Evolutionary conservation across 1,140 invertebrate genomes (phyloP).

Genomic region (Latrodectus geometricus): DNA sequence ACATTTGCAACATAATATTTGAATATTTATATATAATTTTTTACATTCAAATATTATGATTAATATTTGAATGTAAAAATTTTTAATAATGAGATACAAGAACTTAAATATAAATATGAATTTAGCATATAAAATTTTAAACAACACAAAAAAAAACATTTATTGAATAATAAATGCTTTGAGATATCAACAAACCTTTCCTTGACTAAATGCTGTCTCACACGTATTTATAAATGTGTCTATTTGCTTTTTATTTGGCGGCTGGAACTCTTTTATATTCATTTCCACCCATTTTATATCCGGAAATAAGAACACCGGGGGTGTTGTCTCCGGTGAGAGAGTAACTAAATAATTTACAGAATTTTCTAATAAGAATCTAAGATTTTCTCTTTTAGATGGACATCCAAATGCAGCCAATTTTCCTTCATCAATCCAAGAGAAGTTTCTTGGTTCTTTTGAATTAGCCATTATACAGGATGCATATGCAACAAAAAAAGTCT

Average conservation of each 20-base stretch:
- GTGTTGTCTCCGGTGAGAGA: constrained; percentile 75
- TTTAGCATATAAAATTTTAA: too few species aligned
- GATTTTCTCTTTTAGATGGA: constrained; percentile 73
- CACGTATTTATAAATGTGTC: constrained; percentile 78
- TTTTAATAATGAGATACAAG: too few species aligned
- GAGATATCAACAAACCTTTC: constrained; percentile 2
- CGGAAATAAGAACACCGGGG: constrained; percentile 70
- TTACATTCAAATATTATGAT: too few species aligned
- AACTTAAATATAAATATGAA: too few species aligned
- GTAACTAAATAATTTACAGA: constrained; percentile 74
- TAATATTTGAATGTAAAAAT: too few species aligned
- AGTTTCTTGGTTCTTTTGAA: constrained; percentile 43
- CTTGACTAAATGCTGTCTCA: constrained; percentile 64
- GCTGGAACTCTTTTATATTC: constrained; percentile 76
- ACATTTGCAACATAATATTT: too few species aligned
- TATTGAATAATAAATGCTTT: not conserved
- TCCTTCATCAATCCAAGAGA: constrained; percentile 61
- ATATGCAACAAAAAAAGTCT: too few species aligned
- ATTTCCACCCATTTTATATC: constrained; percentile 74
- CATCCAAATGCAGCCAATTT: constrained; percentile 76
- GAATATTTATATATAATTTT: too few species aligned
- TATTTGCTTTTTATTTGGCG: constrained; percentile 77
- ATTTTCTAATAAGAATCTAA: constrained; percentile 74
- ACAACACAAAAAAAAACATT: not conserved
- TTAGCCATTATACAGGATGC: not conserved